A percentile compares a stretch with the other conserved stretches of the same genome.
Conservation (phyloP, 2,113 vertebrate genomes). For the Condylura cristata region DNA sequence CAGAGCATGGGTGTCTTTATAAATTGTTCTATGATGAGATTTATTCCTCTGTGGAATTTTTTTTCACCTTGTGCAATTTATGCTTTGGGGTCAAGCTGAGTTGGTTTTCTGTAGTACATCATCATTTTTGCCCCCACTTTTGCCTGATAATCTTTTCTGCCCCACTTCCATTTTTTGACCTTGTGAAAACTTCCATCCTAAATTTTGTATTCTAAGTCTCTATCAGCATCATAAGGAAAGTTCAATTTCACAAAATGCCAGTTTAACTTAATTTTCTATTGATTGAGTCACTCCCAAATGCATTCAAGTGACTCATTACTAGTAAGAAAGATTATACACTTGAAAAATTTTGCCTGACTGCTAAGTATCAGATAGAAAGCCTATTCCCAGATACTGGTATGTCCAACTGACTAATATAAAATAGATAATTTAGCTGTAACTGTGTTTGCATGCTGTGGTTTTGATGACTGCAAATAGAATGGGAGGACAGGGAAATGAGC, state of each 20-base stretch:
- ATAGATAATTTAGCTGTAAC: neutral
- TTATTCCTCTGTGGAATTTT: no score
- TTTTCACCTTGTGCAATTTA: no score
- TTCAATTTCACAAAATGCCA: neutral
- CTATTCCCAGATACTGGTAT: neutral
- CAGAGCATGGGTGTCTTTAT: no score
- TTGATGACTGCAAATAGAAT: neutral
- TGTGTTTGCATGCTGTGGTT: neutral
- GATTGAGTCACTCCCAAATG: neutral
- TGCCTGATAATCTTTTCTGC: no score
- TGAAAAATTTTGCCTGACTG: neutral
- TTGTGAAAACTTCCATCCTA: no score
- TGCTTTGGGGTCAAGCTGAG: no score
- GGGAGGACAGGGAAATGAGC: neutral
- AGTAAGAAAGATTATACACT: neutral
- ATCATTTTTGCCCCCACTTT: no score
- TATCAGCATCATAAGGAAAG: neutral
- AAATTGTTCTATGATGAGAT: no score
- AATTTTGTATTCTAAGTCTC: no score
- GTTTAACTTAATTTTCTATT: conserved; percentile 6
- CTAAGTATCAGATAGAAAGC: neutral
- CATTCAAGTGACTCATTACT: neutral
- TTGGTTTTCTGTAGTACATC: no score
- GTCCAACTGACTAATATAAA: neutral
- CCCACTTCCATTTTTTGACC: no score